These are phyloP conservation scores for Leptopilina clavipes DNA, from an alignment of 1,140 invertebrate genomes.

Conservation along the genomic window DNA sequence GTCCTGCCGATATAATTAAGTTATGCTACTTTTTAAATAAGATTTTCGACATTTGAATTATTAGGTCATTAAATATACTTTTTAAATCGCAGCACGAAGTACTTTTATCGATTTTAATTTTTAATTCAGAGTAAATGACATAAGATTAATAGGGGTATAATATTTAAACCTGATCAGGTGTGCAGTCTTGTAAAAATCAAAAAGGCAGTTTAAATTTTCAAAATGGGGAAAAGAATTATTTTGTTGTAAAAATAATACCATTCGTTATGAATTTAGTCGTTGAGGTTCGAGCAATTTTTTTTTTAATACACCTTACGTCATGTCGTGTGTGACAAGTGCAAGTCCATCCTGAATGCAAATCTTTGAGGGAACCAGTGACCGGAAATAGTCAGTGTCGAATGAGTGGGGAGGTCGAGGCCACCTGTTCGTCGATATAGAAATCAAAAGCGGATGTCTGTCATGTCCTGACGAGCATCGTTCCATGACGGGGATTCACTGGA, in stretches of 20 bases:
- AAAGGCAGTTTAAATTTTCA: no score
- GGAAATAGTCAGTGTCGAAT: slow-evolving; percentile 63
- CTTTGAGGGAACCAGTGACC: slow-evolving; percentile 60
- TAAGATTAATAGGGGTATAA: no score
- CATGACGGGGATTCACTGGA: slow-evolving; percentile 46
- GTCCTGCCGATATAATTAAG: slow-evolving; percentile 8
- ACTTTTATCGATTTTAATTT: no score
- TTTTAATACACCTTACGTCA: slow-evolving; percentile 21
- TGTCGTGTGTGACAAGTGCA: slow-evolving; percentile 47
- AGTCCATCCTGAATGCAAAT: slow-evolving; percentile 65
- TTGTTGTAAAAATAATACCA: not conserved
- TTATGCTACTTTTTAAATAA: not conserved
- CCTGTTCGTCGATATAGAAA: slow-evolving; percentile 70
- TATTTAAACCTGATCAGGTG: no score
- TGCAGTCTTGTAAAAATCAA: no score
- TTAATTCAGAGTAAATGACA: no score
- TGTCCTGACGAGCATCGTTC: slow-evolving; percentile 52
- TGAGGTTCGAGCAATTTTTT: not conserved
- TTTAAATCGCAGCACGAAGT: slow-evolving; percentile 2
- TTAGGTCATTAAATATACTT: slow-evolving; percentile 1
- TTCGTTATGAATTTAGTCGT: not conserved
- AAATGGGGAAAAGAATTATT: not conserved
- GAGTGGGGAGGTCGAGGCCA: slow-evolving; percentile 57
- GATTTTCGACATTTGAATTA: slow-evolving; percentile 17
- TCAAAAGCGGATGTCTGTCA: slow-evolving; percentile 70